These are phyloP conservation scores for Miniopterus natalensis DNA, from an alignment of 2,113 vertebrate species.

Conservation along the genomic window DNA sequence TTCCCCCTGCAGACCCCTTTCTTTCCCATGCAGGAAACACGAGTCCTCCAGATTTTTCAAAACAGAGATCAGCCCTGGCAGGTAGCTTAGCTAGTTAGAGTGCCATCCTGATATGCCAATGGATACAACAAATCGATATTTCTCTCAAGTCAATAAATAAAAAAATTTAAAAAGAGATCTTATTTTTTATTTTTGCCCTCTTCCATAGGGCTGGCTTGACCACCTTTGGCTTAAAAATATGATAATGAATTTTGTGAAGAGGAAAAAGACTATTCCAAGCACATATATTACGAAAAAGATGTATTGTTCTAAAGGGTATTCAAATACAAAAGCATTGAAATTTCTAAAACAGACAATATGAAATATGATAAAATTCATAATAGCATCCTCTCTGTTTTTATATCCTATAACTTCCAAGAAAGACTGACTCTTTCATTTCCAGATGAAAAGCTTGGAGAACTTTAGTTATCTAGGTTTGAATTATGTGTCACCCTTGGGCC, in stretches of 20 bases:
- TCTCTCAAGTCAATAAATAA: background rate
- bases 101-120: background rate
- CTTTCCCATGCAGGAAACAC: background rate
- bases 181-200: background rate
- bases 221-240: slow-evolving; percentile 34
- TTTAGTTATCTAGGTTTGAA: background rate
- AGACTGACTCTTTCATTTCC: background rate
- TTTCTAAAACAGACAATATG: slow-evolving; percentile 37
- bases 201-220: background rate
- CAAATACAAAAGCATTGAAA: slow-evolving; percentile 13
- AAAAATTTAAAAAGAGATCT: background rate
- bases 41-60: background rate
- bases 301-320: slow-evolving; percentile 37
- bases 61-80: background rate
- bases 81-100: background rate
- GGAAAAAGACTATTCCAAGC: background rate
- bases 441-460: background rate
- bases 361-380: slow-evolving; percentile 11
- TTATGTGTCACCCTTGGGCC: background rate
- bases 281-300: background rate
- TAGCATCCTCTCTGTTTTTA: background rate
- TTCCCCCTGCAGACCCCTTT: background rate
- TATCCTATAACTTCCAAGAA: background rate
- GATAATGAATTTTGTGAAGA: background rate
- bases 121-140: background rate